These are phyloP conservation scores for Craterocephalus amniculus DNA, from an alignment of 2,797 vertebrate genomes.

Conservation along the genomic window DNA sequence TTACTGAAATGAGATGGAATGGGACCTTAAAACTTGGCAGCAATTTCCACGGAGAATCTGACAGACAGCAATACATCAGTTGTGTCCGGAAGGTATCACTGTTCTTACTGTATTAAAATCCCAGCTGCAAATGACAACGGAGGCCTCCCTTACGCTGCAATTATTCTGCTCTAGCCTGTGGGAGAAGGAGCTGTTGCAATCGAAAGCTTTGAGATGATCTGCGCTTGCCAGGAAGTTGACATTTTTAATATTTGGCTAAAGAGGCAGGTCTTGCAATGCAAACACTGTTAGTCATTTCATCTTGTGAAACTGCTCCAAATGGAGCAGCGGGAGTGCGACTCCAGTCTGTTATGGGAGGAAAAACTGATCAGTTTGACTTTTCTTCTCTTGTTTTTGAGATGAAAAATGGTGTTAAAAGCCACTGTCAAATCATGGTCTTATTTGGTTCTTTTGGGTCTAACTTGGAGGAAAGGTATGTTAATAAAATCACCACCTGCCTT, in stretches of 20 bases:
- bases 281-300: conserved; percentile 63
- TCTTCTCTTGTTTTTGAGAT: conserved; percentile 7
- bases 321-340: conserved; percentile 53
- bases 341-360: conserved; percentile 44
- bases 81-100: conserved; percentile 17
- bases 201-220: conserved; percentile 66
- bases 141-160: conserved; percentile 19
- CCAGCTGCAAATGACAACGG: conserved; percentile 24
- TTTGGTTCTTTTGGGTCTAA: neutral
- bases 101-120: conserved; percentile 23
- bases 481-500: neutral
- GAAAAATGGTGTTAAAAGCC: conserved; percentile 22
- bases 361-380: conserved; percentile 47
- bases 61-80: conserved; percentile 13
- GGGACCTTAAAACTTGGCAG: conserved; percentile 12
- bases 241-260: conserved; percentile 62
- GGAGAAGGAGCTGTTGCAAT: conserved; percentile 32
- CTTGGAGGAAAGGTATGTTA: neutral
- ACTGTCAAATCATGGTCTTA: neutral
- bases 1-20: conserved; percentile 8
- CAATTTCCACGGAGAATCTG: conserved; percentile 8
- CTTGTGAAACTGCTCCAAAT: conserved; percentile 47
- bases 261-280: conserved; percentile 40
- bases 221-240: conserved; percentile 68
- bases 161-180: conserved; percentile 21